These are phyloP conservation scores for Drosophila melanogaster DNA, from an alignment of 1,140 invertebrate genomes.

Conservation along the genomic window DNA sequence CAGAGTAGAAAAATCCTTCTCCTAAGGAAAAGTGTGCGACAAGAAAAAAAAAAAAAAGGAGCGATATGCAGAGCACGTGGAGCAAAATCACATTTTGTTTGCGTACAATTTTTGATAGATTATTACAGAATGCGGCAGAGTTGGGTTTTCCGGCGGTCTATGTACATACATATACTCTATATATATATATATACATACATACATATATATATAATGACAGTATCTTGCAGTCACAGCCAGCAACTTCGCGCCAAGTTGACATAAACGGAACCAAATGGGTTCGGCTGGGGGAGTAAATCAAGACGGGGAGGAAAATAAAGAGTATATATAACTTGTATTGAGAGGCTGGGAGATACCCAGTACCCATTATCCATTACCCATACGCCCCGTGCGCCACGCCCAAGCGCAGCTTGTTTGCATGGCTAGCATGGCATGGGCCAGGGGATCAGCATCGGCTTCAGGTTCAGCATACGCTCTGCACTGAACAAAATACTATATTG, in stretches of 20 bases:
- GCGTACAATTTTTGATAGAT: slow-evolving; percentile 80
- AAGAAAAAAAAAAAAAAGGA: not conserved
- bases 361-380: not conserved
- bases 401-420: slow-evolving; percentile 38
- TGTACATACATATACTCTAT: not conserved
- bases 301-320: slow-evolving; percentile 17
- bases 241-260: slow-evolving; percentile 67
- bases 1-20: slow-evolving; percentile 33
- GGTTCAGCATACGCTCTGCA: slow-evolving; percentile 10
- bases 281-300: slow-evolving; percentile 38
- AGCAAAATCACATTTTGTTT: slow-evolving; percentile 80
- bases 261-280: slow-evolving; percentile 22
- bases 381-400: not conserved
- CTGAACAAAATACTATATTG: not conserved
- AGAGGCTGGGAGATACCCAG: slow-evolving; percentile 15
- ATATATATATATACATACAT: not conserved
- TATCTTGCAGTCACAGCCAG: slow-evolving; percentile 72
- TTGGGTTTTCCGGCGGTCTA: not conserved
- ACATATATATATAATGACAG: slow-evolving; percentile 50
- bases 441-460: slow-evolving; percentile 29
- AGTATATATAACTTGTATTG: slow-evolving; percentile 15
- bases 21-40: slow-evolving; percentile 4
- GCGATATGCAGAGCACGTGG: slow-evolving; percentile 41
- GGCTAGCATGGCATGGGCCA: slow-evolving; percentile 18
- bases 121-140: slow-evolving; percentile 72